Evolutionary conservation across 2,113 vertebrate genomes (phyloP).

Genomic region (Pipa parva): DNA sequence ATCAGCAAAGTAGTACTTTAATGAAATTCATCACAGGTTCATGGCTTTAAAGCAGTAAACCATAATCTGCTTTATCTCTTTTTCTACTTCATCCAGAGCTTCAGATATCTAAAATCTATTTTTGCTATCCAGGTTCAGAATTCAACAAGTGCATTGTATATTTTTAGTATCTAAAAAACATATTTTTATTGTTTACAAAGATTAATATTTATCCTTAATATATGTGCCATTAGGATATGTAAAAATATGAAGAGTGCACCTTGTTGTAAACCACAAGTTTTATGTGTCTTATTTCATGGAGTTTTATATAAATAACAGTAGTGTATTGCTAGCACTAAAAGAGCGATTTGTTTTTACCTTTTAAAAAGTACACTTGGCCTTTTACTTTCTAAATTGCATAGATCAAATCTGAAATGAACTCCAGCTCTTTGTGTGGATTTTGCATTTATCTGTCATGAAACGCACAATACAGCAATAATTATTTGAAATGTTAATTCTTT

Average conservation of each 20-base stretch:
- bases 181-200: conserved; percentile 59
- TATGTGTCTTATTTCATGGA: background rate
- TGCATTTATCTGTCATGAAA: background rate
- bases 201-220: conserved; percentile 44
- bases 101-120: conserved; percentile 65
- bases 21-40: background rate
- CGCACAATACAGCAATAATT: conserved; percentile 28
- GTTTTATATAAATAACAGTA: too few species aligned
- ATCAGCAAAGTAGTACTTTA: background rate
- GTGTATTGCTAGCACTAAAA: too few species aligned
- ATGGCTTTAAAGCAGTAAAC: conserved; percentile 50
- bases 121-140: conserved; percentile 64
- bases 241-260: conserved; percentile 15
- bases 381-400: too few species aligned
- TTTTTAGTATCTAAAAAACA: conserved; percentile 68
- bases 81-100: conserved; percentile 64
- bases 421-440: background rate
- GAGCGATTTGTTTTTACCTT: background rate
- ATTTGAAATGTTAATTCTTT: too few species aligned
- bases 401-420: too few species aligned
- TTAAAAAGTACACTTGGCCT: background rate
- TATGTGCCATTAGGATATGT: conserved; percentile 54
- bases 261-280: background rate
- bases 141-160: conserved; percentile 57
- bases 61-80: conserved; percentile 60